Percentiles rank a stretch among this genome's conserved stretches.
Conservation (phyloP, 2,888 invertebrate species). For the Leptinotarsa rubiginosa region DNA sequence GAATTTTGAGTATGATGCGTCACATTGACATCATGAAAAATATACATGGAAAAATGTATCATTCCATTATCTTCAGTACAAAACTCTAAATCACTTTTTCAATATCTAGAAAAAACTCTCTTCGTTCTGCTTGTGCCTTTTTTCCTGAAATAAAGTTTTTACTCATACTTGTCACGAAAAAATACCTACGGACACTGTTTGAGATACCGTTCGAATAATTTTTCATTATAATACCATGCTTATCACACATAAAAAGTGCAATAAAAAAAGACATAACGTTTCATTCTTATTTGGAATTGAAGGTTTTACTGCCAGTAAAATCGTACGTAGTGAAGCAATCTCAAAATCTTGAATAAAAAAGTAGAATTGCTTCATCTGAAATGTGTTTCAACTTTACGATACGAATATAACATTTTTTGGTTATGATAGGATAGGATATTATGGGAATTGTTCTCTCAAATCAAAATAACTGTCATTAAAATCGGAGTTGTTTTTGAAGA, state of each 20-base stretch:
- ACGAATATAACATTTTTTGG: conserved; percentile 4
- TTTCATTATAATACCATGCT: conserved; percentile 2
- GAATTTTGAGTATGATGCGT: no score
- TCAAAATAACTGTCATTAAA: neutral
- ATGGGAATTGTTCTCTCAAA: neutral
- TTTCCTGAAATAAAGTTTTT: no score
- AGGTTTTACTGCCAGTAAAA: conserved; percentile 13
- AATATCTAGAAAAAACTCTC: no score
- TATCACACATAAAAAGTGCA: neutral
- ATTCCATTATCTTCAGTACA: no score
- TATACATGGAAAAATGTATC: no score
- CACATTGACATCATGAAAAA: no score
- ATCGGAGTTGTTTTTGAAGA: no score
- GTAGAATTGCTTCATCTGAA: neutral
- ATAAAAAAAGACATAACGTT: conserved; percentile 8
- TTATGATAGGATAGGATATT: neutral
- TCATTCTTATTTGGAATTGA: conserved; percentile 9
- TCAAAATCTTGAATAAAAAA: neutral
- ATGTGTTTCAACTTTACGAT: conserved; percentile 1
- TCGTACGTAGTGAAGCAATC: neutral
- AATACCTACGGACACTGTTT: neutral
- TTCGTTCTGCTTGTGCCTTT: no score
- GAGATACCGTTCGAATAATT: neutral
- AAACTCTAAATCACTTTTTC: no score
- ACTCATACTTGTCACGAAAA: neutral